These are phyloP conservation scores for Pseudomyrmex flavicornis DNA, from an alignment of 1,140 invertebrate genomes.

Conservation along the genomic window DNA sequence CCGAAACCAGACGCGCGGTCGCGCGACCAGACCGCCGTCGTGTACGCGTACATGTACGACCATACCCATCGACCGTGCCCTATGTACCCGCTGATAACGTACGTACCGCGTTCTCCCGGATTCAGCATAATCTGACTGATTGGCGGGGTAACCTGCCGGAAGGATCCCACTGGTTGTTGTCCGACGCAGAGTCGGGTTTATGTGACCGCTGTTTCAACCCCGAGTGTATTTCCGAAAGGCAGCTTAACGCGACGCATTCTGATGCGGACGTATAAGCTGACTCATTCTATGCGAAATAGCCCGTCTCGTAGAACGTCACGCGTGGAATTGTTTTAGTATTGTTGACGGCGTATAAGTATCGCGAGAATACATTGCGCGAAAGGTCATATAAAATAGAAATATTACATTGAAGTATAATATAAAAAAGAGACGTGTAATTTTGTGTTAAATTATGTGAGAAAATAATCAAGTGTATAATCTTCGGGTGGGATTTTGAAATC, in stretches of 20 bases:
- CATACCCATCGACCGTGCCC: slow-evolving; percentile 67
- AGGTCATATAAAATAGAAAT: not conserved
- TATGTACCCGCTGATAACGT: slow-evolving; percentile 67
- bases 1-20: slow-evolving; percentile 32
- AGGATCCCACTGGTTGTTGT: slow-evolving; percentile 36
- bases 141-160: slow-evolving; percentile 46
- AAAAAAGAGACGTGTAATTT: not conserved
- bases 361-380: not conserved
- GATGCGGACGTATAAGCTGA: not conserved
- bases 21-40: slow-evolving; percentile 6
- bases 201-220: slow-evolving; percentile 10
- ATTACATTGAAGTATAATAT: not conserved
- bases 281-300: not conserved
- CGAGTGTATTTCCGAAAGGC: slow-evolving; percentile 16
- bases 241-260: slow-evolving; percentile 14
- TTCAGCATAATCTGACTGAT: slow-evolving; percentile 75
- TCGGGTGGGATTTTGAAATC: slow-evolving; percentile 35
- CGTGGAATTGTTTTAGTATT: not conserved
- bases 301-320: not conserved
- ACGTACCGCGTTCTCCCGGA: slow-evolving; percentile 64
- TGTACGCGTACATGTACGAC: slow-evolving; percentile 29
- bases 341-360: not conserved
- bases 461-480: slow-evolving; percentile 18
- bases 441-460: not conserved
- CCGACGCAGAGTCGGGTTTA: slow-evolving; percentile 13